These are phyloP conservation scores for Spinus pinus DNA, from an alignment of 2,797 vertebrate species.

Conservation along the genomic window DNA sequence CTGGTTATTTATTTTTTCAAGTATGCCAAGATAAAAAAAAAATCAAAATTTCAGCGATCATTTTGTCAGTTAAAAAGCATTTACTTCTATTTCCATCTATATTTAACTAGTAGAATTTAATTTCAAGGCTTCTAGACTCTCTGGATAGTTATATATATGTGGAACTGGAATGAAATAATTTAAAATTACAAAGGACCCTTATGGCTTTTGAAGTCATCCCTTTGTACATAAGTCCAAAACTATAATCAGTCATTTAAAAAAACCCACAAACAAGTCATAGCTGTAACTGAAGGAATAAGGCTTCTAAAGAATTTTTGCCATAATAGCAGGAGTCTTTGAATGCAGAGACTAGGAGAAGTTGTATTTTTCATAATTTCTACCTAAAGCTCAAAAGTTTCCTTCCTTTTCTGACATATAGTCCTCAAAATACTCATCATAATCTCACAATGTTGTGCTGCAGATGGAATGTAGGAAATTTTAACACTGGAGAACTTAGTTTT, in stretches of 20 bases:
- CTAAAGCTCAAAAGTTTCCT: background rate
- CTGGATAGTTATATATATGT: background rate
- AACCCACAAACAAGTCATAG: fast-evolving
- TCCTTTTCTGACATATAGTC: background rate
- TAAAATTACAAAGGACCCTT: background rate
- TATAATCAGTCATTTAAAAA: background rate
- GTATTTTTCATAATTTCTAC: background rate
- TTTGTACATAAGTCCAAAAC: background rate
- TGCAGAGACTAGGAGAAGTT: background rate
- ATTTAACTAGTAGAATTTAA: background rate
- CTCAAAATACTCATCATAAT: background rate
- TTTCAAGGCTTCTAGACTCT: background rate
- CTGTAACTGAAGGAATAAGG: background rate
- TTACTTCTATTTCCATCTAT: background rate
- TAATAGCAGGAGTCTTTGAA: background rate
- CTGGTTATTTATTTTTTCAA: background rate
- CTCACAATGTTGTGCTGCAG: background rate
- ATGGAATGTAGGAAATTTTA: background rate
- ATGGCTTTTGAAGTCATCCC: background rate
- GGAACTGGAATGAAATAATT: background rate
- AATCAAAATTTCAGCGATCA: background rate
- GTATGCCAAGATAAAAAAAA: background rate
- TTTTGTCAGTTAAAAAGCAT: background rate
- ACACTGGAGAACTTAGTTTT: background rate
- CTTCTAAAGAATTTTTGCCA: background rate